Base-by-base conservation (phyloP, 2,797 vertebrate species). In the Aldrovandia affinis region DNA sequence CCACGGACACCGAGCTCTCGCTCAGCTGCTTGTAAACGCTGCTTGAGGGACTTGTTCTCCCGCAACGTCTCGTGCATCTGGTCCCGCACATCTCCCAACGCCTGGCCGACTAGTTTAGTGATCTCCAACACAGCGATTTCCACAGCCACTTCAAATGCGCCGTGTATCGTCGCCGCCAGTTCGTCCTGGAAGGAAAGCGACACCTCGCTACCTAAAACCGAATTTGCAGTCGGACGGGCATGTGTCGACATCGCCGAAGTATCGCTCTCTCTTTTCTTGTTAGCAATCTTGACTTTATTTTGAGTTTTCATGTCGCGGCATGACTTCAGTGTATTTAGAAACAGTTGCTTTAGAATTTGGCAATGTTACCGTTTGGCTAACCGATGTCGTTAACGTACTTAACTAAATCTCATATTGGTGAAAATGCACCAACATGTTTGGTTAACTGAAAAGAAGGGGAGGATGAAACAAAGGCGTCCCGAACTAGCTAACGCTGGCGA, bases 121-220 rank as follows among this genome's bases (percentile, higher is more conserved):
- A 96, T 90, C 88, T 96, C 92, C 3, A 91, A 83, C 0, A 95
- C 91, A 0, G 93, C 93, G 39, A 95, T 90, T 86, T 95, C 92
- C 81, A 95, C 91, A 0, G 94, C 95, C 84, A 93, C 93, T 6
- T 94, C 92, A 77, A 96, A 94, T 0, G 94, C 94, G 5, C 91
- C 90, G 0, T 92, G 93, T 9, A 96, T 93, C 0, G 93, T 93
- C 0, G 92, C 90, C 0, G 91, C 87, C 0, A 95, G 92, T 87
- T 94, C 93, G 22, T 93, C 91, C 12, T 92, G 90, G 14, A 95
- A 86, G 42, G 87, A 92, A 30, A 83, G 81, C 7, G 89, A 89
- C 2, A 91, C 83, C 18, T 90, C 91, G 0, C 84, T 68, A 30
- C 65, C 52, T 33, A 55, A 14, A 28, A 44, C 42, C 18, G 78